Conservation (phyloP, 2,797 vertebrate species). For the Darevskia mixta region DNA sequence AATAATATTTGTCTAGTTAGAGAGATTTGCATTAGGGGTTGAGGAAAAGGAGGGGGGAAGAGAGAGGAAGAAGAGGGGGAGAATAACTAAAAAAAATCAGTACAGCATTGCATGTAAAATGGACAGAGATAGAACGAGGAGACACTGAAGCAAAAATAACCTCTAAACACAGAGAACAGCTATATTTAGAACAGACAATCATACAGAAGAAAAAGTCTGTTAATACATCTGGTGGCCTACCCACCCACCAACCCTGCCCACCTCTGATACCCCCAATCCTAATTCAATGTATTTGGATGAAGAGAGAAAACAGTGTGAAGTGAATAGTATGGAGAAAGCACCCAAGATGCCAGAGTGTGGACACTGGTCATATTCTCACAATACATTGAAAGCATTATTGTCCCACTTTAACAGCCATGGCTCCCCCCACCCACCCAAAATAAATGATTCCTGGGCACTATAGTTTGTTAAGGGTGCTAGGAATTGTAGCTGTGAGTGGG, state of each 20-base stretch:
- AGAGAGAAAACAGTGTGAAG: too few relatives aligned
- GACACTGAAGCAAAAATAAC: slow-evolving; percentile 41
- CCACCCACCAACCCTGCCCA: background rate
- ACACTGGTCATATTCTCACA: too few relatives aligned
- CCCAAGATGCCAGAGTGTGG: background rate
- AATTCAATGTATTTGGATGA: background rate
- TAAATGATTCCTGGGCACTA: too few relatives aligned
- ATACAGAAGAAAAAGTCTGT: slow-evolving; percentile 2
- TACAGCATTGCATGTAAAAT: slow-evolving; percentile 50
- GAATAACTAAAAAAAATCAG: slow-evolving; percentile 74
- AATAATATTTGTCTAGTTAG: slow-evolving; percentile 86
- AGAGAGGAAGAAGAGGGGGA: slow-evolving; percentile 57
- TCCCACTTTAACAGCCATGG: too few relatives aligned
- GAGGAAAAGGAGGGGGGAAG: background rate
- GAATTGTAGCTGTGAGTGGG: too few relatives aligned
- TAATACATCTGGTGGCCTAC: background rate
- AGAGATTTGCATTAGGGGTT: slow-evolving; percentile 82
- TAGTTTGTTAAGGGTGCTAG: too few relatives aligned
- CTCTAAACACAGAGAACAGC: slow-evolving; percentile 56
- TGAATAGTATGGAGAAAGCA: background rate
- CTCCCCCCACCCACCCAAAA: too few relatives aligned
- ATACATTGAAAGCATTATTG: too few relatives aligned
- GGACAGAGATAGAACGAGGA: slow-evolving; percentile 3
- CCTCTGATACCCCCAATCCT: background rate
- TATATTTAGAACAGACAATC: slow-evolving; percentile 75